Evolutionary conservation across 2,888 invertebrate genomes (phyloP), one percentile per base, ranked within the genome.

Genomic region (Drosophila neonasuta): DNA sequence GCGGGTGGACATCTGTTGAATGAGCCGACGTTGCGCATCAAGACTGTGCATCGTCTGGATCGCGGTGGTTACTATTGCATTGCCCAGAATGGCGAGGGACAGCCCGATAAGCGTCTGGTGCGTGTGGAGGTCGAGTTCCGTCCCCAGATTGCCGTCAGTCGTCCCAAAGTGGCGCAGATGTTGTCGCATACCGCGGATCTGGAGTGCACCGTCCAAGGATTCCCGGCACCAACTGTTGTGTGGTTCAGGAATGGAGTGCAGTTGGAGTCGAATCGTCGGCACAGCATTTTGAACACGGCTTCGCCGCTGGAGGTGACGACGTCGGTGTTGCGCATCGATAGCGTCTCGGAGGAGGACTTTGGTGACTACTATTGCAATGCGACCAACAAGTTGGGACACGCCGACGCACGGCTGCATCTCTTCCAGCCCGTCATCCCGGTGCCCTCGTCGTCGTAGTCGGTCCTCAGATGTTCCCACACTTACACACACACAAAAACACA

Each of bases 331-430:
- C 88, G 88, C 63, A 88, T 91, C 44, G 81, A 75, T 29, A 88
- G 87, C 48, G 87, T 89, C 3, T 75, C 85, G 56, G 88, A 81
- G 49, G 70, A 79, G 45, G 89, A 91, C 75, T 90, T 88, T 60
- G 91, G 91, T 0, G 90, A 91, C 63, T 91, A 90, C 55, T 89
- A 82, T 34, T 91, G 91, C 77, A 90, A 90, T 68, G 91, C 91
- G 52, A 89, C 89, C 50, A 91, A 91, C 56, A 91, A 90, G 77
- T 68, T 91, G 71, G 91, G 91, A 13, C 87, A 90, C 36, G 86
- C 86, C 65, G 90, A 90, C 65, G 89, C 90, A 39, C 88, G 89
- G 52, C 79, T 91, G 60, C 86, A 90, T 79, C 80, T 91, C 60
- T 91, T 89, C 74, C 87, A 88, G 82, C 75, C 86, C 57, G 82